Conservation (phyloP, 2,113 vertebrate genomes). For the Mohoua ochrocephala region DNA sequence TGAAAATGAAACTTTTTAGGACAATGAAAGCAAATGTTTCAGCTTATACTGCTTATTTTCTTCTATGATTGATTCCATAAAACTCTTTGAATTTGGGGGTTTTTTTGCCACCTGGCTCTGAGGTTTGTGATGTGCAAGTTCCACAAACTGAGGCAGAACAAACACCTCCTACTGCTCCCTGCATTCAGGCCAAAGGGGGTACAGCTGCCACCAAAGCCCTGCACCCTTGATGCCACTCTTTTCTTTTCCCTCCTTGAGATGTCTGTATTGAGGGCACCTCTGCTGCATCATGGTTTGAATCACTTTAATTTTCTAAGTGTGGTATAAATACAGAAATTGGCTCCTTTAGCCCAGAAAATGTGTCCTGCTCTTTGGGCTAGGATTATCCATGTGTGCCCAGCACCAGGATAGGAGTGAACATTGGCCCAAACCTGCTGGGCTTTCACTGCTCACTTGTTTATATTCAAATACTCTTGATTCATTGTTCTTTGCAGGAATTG, state of each 20-base stretch:
- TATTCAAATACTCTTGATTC: background rate
- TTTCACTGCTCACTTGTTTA: background rate
- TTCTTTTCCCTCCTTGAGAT: background rate
- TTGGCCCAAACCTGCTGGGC: background rate
- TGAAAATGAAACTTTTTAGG: background rate
- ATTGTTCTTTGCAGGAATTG: background rate
- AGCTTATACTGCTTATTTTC: background rate
- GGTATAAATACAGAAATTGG: background rate
- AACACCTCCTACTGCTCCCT: background rate
- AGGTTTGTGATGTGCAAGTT: background rate
- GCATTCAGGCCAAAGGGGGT: fast-evolving
- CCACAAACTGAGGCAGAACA: background rate
- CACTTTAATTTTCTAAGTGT: background rate
- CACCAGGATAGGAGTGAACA: background rate
- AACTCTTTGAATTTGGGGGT: background rate
- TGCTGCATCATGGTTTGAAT: background rate
- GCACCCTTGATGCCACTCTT: background rate
- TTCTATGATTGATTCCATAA: background rate
- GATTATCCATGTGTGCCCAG: background rate
- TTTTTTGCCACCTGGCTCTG: background rate
- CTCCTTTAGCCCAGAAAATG: background rate
- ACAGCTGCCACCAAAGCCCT: background rate
- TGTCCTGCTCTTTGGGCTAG: background rate
- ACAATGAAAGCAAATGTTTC: background rate
- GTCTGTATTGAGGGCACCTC: background rate